Percentiles rank a stretch among this genome's conserved stretches.
phyloP scores from a whole-genome alignment of 1,140 invertebrate species.

The Papilio xuthus region DNA sequence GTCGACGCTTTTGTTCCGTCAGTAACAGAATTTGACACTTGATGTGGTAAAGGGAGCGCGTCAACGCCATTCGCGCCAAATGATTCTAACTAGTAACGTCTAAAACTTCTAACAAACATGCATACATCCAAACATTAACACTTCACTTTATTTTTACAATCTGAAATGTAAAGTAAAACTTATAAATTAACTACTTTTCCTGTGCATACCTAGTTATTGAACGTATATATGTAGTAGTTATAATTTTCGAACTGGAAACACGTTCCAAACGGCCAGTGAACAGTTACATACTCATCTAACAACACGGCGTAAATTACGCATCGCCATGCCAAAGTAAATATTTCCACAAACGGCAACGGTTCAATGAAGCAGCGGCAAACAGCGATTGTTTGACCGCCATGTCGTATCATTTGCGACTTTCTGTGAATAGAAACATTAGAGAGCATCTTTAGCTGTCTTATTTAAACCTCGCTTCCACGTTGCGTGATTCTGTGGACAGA shows the following conservation, averaged over 20 bases:
- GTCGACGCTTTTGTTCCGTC: no score
- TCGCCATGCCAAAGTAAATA: conserved; percentile 35
- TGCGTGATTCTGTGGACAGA: not conserved
- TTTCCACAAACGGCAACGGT: conserved; percentile 36
- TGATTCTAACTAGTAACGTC: no score
- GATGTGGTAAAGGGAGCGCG: no score
- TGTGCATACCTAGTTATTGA: not conserved
- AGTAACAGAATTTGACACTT: no score
- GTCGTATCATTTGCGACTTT: conserved; percentile 22
- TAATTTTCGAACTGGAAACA: conserved; percentile 2
- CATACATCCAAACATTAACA: no score
- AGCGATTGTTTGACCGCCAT: conserved; percentile 18
- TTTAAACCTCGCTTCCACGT: not conserved
- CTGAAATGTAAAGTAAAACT: no score
- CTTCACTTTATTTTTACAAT: no score
- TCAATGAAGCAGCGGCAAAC: conserved; percentile 30
- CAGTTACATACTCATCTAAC: conserved; percentile 22
- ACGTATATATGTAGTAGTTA: not conserved
- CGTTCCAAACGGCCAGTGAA: not conserved
- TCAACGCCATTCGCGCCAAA: no score
- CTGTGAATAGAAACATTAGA: conserved; percentile 7
- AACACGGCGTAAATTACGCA: conserved; percentile 26
- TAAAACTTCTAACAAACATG: no score
- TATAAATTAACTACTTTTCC: not conserved
- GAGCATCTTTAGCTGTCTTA: not conserved